These are phyloP conservation scores for Pimephales promelas DNA, from an alignment of 2,113 vertebrate species.

Conservation along the genomic window DNA sequence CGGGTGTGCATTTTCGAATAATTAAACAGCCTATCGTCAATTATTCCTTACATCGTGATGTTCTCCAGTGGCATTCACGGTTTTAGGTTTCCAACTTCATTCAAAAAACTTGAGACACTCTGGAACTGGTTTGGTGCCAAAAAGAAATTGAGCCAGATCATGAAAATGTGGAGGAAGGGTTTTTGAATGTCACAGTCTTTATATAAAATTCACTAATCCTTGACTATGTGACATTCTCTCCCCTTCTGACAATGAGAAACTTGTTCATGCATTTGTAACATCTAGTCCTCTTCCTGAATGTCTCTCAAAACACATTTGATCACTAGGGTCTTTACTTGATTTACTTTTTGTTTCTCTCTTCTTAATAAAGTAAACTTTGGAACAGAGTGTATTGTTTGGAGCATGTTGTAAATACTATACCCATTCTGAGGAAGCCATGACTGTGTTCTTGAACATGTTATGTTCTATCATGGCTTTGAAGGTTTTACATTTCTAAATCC, in stretches of 20 bases:
- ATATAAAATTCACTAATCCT: not conserved
- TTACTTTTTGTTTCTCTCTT: too few relatives aligned
- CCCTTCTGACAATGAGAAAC: too few relatives aligned
- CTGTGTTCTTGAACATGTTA: not conserved
- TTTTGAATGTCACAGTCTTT: not conserved
- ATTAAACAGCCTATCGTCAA: too few relatives aligned
- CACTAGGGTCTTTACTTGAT: too few relatives aligned
- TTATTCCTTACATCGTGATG: not conserved
- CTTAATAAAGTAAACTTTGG: not conserved
- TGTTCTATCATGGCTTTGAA: not conserved
- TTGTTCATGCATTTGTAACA: too few relatives aligned
- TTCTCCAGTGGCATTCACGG: not conserved
- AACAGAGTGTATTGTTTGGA: not conserved
- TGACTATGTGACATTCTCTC: not conserved
- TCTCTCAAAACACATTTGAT: too few relatives aligned
- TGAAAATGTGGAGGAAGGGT: not conserved
- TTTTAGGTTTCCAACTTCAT: not conserved
- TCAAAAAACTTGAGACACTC: not conserved
- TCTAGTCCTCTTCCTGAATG: too few relatives aligned
- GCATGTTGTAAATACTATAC: not conserved
- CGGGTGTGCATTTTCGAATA: too few relatives aligned
- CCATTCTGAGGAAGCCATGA: not conserved
- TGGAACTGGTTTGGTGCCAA: not conserved
- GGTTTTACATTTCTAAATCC: not conserved
- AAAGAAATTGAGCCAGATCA: not conserved